A percentile compares a stretch with the other conserved stretches of the same genome.
Conservation (phyloP, 2,113 vertebrate genomes). For the Rhinopithecus roxellana region DNA sequence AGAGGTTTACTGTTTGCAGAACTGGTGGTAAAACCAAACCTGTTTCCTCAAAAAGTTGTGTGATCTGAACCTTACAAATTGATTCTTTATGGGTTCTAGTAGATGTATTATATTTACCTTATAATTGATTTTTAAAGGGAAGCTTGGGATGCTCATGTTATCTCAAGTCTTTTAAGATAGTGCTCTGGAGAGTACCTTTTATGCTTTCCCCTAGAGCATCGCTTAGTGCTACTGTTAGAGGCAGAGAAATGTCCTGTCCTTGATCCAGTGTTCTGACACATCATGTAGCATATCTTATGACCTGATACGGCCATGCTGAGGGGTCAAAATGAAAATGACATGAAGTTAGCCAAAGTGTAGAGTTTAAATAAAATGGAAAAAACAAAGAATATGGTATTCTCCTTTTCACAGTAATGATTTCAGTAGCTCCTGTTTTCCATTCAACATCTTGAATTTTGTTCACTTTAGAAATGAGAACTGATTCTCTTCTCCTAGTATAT, state of each 20-base stretch:
- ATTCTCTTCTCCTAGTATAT: background rate
- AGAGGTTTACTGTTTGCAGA: conserved; percentile 26
- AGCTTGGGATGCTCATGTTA: background rate
- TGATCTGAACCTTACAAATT: conserved; percentile 25
- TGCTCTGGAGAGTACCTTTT: background rate
- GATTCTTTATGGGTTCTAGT: background rate
- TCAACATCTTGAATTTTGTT: background rate
- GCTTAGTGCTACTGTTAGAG: background rate
- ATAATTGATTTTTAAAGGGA: background rate
- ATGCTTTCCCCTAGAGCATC: background rate
- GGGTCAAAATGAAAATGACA: background rate
- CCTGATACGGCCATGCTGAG: background rate
- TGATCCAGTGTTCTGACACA: background rate
- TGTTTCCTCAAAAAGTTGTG: background rate
- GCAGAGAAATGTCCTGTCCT: background rate
- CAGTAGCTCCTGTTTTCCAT: background rate
- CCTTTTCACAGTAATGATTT: background rate
- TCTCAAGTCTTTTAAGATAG: background rate
- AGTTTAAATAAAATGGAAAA: conserved; percentile 12
- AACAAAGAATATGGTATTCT: background rate
- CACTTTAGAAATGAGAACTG: background rate
- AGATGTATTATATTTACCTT: background rate
- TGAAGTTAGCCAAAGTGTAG: background rate
- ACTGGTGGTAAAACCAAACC: background rate
- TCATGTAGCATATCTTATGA: background rate